Percentiles rank a stretch among this genome's conserved stretches.
These are phyloP conservation scores for Globia sparganii DNA, from an alignment of 2,888 invertebrate species.

Conservation along the genomic window DNA sequence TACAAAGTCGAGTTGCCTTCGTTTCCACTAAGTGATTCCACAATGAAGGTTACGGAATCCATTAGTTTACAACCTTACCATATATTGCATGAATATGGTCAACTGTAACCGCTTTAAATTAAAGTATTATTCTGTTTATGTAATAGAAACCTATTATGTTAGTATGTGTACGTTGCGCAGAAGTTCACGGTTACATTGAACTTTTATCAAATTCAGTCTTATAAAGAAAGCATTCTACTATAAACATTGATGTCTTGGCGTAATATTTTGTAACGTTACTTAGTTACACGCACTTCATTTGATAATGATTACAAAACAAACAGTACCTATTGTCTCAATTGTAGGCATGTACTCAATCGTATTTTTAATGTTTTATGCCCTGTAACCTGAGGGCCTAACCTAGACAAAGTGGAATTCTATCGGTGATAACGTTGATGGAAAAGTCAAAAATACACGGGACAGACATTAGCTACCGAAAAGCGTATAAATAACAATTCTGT, in stretches of 20 bases:
- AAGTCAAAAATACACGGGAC: background rate
- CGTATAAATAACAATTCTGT: background rate
- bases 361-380: background rate
- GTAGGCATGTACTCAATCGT: background rate
- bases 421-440: background rate
- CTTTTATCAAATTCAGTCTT: conserved; percentile 50
- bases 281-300: conserved; percentile 9
- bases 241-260: conserved; percentile 15
- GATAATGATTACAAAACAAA: conserved; percentile 19
- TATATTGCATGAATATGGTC: conserved; percentile 1
- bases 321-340: background rate
- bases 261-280: conserved; percentile 38
- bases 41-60: conserved; percentile 21
- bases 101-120: background rate
- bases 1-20: conserved; percentile 75
- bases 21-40: conserved; percentile 58
- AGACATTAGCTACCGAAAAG: background rate
- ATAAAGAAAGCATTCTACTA: conserved; percentile 32
- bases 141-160: conserved; percentile 3
- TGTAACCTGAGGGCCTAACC: background rate
- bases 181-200: conserved; percentile 58
- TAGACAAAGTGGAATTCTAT: background rate
- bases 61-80: conserved; percentile 10
- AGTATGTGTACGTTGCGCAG: conserved; percentile 1
- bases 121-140: conserved; percentile 13